Evolutionary conservation across 2,797 vertebrate genomes (phyloP).

Genomic region (Phaenicophaeus curvirostris): DNA sequence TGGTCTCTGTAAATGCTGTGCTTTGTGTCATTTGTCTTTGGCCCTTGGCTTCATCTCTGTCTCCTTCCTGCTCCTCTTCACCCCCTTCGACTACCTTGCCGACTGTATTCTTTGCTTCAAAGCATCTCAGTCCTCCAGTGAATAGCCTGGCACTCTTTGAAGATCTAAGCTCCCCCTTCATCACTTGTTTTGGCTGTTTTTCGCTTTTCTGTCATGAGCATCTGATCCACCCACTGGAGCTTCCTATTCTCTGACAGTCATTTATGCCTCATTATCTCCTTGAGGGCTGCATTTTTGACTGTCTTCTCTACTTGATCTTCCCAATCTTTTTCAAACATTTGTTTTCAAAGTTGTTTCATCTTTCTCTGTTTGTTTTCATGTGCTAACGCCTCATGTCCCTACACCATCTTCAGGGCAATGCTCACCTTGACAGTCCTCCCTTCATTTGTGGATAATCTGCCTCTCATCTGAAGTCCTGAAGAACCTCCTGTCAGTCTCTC

Average conservation of each 20-base stretch:
- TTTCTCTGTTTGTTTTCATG: slow-evolving; percentile 13
- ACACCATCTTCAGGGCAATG: not conserved
- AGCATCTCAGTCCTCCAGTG: not conserved
- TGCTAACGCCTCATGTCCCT: not conserved
- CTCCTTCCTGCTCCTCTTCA: not conserved
- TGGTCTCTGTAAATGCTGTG: fast-evolving
- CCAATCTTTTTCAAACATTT: slow-evolving; percentile 42
- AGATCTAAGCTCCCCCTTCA: not conserved
- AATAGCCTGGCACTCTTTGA: not conserved
- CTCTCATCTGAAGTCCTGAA: not conserved
- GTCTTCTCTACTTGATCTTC: slow-evolving; percentile 31
- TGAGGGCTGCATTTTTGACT: slow-evolving; percentile 50
- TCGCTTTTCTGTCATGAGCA: slow-evolving; percentile 15
- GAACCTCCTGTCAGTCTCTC: not conserved
- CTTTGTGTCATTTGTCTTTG: not conserved
- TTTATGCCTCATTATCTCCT: slow-evolving; percentile 67
- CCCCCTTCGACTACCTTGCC: not conserved
- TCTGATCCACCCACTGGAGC: slow-evolving; percentile 15
- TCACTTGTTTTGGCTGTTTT: not conserved
- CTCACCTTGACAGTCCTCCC: not conserved
- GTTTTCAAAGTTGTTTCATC: slow-evolving; percentile 12
- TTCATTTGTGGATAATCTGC: not conserved
- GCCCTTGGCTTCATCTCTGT: not conserved
- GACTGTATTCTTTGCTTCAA: not conserved
- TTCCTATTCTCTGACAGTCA: slow-evolving; percentile 9